Evolutionary conservation across 2,888 invertebrate genomes (phyloP), one percentile per base, ranked within the genome.

Genomic region (Norana najaformis): DNA sequence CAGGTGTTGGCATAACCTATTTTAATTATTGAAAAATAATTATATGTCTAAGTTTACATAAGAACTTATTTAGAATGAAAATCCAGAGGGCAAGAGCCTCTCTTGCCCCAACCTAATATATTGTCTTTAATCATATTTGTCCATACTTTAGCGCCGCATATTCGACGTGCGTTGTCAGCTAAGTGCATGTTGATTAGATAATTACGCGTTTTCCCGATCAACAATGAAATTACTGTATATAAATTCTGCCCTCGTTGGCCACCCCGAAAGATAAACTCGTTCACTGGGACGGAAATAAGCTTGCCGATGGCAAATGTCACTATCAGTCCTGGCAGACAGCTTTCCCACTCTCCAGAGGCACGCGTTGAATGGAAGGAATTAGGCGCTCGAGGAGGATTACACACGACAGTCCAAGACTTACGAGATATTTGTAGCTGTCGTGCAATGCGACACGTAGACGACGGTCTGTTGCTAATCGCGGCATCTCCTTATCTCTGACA

Each of bases 351-450:
- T 69, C 69, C 69, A 13, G n/a, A 69, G 69, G 69, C n/a, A 69
- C 69, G 69, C 69, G 69, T 69, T 69, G 69, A 69, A 69, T n/a
- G 69, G 69, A 69, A 69, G 69, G 69, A 69, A 69, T 69, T 30
- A n/a, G 47, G 23, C 11, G 23, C 23, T 23, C 23, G 23, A 47
- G 23, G 47, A 47, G 47, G 47, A 47, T n/a, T n/a, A 47, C 8
- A n/a, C 69, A 69, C 13, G 69, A n/a, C 8, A n/a, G 69, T 69
- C 69, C 30, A 69, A 69, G 69, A 69, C 69, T n/a, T 30, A n/a
- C 69, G 8, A 69, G 8, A n/a, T 69, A n/a, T 69, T n/a, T 69
- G 69, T n/a, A 69, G 1, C 16, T n/a, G 69, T n/a, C 69, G n/a
- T 69, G 69, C 69, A 69, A n/a, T 69, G n/a, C 69, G 69, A n/a